Percentiles rank a stretch among this genome's conserved stretches.
Evolutionary conservation across 2,113 vertebrate genomes (phyloP).

Genomic region (Morphnarchus princeps): DNA sequence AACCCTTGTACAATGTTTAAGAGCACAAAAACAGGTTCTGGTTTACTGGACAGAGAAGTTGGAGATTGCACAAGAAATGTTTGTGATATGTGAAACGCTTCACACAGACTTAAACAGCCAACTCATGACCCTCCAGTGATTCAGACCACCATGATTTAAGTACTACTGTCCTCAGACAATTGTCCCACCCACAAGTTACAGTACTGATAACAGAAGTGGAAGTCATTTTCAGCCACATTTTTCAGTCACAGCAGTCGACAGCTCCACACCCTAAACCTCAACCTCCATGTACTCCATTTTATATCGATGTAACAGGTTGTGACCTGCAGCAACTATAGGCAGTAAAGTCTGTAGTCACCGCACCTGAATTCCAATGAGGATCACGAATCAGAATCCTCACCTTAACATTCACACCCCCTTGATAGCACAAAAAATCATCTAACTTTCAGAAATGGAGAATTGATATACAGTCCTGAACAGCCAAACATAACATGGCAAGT

Average conservation of each 20-base stretch:
- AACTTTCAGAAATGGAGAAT: background rate
- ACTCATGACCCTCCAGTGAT: background rate
- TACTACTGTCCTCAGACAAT: background rate
- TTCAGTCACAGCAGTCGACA: background rate
- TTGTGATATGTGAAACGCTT: fast-evolving
- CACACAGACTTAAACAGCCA: background rate
- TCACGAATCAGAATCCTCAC: background rate
- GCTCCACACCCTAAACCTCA: background rate
- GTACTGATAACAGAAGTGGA: background rate
- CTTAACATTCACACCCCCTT: background rate
- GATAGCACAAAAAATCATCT: background rate
- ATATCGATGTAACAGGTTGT: background rate
- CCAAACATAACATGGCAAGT: background rate
- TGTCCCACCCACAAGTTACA: background rate
- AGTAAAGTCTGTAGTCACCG: background rate
- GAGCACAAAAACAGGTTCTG: background rate
- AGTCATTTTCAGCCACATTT: background rate
- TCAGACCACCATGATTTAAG: background rate
- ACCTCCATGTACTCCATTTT: background rate
- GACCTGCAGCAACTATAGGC: background rate
- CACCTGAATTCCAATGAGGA: background rate
- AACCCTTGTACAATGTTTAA: background rate
- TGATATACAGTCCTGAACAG: background rate
- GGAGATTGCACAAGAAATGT: background rate
- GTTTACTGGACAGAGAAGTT: background rate